Evolutionary conservation across 2,888 invertebrate genomes (phyloP).

Genomic region (Chrysina gloriosa): DNA sequence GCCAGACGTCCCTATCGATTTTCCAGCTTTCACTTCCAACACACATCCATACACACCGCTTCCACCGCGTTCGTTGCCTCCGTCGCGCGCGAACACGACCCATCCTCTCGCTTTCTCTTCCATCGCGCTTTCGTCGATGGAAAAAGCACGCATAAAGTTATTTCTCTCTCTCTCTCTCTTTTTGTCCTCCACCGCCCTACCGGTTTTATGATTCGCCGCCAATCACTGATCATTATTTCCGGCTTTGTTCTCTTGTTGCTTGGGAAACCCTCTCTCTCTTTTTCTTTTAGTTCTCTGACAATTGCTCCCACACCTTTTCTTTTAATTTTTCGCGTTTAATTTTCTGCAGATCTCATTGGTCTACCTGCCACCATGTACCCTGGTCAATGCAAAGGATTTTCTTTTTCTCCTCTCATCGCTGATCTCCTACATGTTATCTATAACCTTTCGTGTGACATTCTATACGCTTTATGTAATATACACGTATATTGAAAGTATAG

Average conservation of each 20-base stretch:
- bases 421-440: too few relatives aligned
- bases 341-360: too few relatives aligned
- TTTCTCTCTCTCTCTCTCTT: neutral
- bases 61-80: conserved; percentile 41
- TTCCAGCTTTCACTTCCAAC: conserved; percentile 45
- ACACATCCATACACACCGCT: conserved; percentile 43
- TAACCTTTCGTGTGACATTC: too few relatives aligned
- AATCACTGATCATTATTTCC: conserved; percentile 36
- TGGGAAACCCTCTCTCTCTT: conserved; percentile 1
- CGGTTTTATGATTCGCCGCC: conserved; percentile 31
- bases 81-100: conserved; percentile 29
- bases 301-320: too few relatives aligned
- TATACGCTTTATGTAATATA: too few relatives aligned
- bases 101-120: neutral
- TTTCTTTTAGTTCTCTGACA: too few relatives aligned
- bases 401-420: too few relatives aligned
- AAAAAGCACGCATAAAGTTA: neutral
- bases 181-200: conserved; percentile 18
- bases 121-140: neutral
- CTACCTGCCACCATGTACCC: too few relatives aligned
- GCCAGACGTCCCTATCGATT: conserved; percentile 54
- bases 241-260: conserved; percentile 35
- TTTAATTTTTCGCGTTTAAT: too few relatives aligned
- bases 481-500: too few relatives aligned
- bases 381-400: too few relatives aligned